A percentile compares a stretch with the other conserved stretches of the same genome.
These are phyloP conservation scores for Lipophrys pholis DNA, from an alignment of 2,113 vertebrate species.

Conservation along the genomic window DNA sequence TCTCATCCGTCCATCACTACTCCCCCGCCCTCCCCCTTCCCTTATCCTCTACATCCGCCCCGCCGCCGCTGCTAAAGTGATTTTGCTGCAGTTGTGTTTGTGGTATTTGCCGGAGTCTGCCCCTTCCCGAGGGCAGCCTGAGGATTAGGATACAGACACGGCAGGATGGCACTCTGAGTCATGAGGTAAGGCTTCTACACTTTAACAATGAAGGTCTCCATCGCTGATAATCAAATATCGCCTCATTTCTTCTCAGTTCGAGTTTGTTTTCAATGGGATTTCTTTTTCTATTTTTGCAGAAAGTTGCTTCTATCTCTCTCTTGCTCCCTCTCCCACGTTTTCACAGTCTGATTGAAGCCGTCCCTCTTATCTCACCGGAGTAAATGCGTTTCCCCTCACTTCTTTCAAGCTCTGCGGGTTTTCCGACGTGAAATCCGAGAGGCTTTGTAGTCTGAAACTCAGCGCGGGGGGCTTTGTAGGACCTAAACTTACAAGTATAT, in stretches of 20 bases:
- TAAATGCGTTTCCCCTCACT: slow-evolving; percentile 29
- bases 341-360: slow-evolving; percentile 42
- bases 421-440: slow-evolving; percentile 24
- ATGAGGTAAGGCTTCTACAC: slow-evolving; percentile 53
- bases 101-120: slow-evolving; percentile 42
- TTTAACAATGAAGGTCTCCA: slow-evolving; percentile 3
- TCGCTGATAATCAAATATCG: slow-evolving; percentile 14
- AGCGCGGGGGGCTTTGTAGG: neutral
- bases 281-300: slow-evolving; percentile 16
- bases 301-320: slow-evolving; percentile 37
- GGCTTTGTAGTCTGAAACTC: slow-evolving; percentile 24
- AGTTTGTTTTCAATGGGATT: neutral
- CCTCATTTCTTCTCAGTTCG: slow-evolving; percentile 19
- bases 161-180: slow-evolving; percentile 48
- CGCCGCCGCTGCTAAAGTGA: slow-evolving; percentile 40
- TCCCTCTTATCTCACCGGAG: slow-evolving; percentile 34
- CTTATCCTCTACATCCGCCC: neutral
- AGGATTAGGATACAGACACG: slow-evolving; percentile 48
- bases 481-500: neutral
- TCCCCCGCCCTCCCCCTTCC: too few relatives aligned
- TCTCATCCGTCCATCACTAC: too few relatives aligned
- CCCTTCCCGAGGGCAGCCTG: slow-evolving; percentile 25
- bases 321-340: slow-evolving; percentile 7
- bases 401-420: slow-evolving; percentile 38
- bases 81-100: slow-evolving; percentile 51